Conservation (phyloP, 1,140 invertebrate genomes). For the Rhagoletis zephyria region DNA sequence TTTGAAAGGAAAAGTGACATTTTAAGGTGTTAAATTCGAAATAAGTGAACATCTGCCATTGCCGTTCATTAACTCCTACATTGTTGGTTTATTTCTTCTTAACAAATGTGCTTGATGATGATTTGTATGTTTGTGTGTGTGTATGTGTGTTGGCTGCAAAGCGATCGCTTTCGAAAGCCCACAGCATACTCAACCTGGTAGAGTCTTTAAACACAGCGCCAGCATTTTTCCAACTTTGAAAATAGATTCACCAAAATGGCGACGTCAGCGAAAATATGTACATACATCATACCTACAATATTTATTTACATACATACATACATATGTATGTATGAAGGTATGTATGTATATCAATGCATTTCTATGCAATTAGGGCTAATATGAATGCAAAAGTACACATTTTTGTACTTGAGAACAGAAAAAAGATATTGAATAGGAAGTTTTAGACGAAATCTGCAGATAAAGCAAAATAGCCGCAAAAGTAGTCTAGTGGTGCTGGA, state of each 20-base stretch:
- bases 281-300: too few relatives aligned
- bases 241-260: conserved; percentile 35
- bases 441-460: too few relatives aligned
- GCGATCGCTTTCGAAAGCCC: too few relatives aligned
- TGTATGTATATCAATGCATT: too few relatives aligned
- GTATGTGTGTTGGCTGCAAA: neutral
- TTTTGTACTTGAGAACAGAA: too few relatives aligned
- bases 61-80: conserved; percentile 3
- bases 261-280: conserved; percentile 26
- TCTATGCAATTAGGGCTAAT: too few relatives aligned
- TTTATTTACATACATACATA: neutral
- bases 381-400: too few relatives aligned
- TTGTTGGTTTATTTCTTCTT: conserved; percentile 2
- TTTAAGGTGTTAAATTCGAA: neutral
- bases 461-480: neutral
- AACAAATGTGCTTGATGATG: too few relatives aligned
- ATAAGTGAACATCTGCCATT: conserved; percentile 19
- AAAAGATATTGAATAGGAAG: too few relatives aligned
- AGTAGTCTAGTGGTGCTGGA: too few relatives aligned
- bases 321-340: neutral
- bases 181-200: neutral
- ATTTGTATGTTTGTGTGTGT: neutral
- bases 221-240: neutral
- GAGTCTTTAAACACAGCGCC: neutral
- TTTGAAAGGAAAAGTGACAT: neutral